These are phyloP conservation scores for Rynchops niger DNA, from an alignment of 2,113 vertebrate genomes.

Conservation along the genomic window DNA sequence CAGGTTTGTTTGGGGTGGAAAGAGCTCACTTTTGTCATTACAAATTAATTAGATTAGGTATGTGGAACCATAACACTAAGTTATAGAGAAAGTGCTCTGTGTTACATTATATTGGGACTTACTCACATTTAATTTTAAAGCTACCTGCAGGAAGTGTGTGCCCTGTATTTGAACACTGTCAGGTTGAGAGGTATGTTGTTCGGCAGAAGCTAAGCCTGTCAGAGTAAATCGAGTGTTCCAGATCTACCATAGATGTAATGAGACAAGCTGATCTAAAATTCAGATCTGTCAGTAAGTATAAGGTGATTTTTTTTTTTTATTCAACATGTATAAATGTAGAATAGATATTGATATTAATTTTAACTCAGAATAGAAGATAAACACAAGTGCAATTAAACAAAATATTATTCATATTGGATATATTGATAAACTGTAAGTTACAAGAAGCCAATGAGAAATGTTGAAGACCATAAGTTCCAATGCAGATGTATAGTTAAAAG, in stretches of 20 bases:
- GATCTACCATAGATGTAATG: conserved; percentile 30
- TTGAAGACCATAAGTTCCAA: neutral
- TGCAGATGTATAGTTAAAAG: neutral
- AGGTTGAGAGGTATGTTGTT: conserved; percentile 41
- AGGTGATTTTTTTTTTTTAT: conserved; percentile 28
- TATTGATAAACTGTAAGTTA: neutral
- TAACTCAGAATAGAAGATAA: neutral
- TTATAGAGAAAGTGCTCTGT: neutral
- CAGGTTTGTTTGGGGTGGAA: neutral
- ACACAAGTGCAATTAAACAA: neutral
- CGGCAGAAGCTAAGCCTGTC: conserved; percentile 52
- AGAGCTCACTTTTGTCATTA: neutral
- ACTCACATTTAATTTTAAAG: too few species aligned
- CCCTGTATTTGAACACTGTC: conserved; percentile 17
- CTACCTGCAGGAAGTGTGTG: neutral
- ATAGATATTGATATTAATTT: neutral
- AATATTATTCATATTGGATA: neutral
- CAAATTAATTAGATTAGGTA: conserved; percentile 18
- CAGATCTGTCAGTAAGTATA: conserved; percentile 42
- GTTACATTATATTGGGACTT: too few species aligned
- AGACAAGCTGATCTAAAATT: conserved; percentile 63
- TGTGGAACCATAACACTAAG: neutral
- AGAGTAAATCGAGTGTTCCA: neutral
- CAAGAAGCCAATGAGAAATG: neutral
- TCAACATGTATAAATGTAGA: neutral